Evolutionary conservation across 1,140 invertebrate species (phyloP).

Genomic region (Lepidotrigona ventralis): DNA sequence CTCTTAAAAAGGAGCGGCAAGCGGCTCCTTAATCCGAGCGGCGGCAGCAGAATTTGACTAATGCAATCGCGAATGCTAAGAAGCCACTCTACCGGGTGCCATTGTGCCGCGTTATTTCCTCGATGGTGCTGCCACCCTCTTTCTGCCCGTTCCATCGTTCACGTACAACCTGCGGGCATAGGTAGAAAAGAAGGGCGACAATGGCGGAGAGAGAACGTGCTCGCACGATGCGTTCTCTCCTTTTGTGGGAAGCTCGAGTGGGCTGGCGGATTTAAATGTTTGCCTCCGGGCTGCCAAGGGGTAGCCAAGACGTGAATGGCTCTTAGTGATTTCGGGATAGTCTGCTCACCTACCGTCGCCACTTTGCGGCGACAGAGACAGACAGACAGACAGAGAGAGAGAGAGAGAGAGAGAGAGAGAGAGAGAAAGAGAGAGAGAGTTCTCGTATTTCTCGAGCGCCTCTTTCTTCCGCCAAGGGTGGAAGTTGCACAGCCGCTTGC

Average conservation of each 20-base stretch:
- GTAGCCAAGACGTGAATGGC: constrained; percentile 24
- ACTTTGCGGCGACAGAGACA: background rate
- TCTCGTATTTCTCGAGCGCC: background rate
- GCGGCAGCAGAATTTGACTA: constrained; percentile 70
- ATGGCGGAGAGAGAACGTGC: constrained; percentile 29
- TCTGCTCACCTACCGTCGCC: background rate
- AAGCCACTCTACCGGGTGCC: constrained; percentile 67
- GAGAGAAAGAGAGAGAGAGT: background rate
- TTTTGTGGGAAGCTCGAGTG: constrained; percentile 15
- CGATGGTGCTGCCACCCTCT: constrained; percentile 14
- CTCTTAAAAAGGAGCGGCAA: background rate
- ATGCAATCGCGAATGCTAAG: constrained; percentile 75
- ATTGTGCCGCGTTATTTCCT: constrained; percentile 65
- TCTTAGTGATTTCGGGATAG: constrained; percentile 31
- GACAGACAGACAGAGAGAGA: background rate
- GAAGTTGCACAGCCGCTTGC: too few species aligned
- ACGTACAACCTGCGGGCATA: constrained; percentile 15
- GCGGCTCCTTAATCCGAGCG: constrained; percentile 32
- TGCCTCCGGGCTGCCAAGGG: constrained; percentile 24
- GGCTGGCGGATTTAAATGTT: constrained; percentile 46
- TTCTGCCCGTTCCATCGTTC: background rate
- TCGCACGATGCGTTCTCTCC: constrained; percentile 26
- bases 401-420: background rate
- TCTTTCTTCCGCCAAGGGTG: background rate
- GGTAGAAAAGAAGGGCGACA: constrained; percentile 29